Base-by-base conservation (phyloP, 2,797 vertebrate species). In the Aulostomus chinensis region DNA sequence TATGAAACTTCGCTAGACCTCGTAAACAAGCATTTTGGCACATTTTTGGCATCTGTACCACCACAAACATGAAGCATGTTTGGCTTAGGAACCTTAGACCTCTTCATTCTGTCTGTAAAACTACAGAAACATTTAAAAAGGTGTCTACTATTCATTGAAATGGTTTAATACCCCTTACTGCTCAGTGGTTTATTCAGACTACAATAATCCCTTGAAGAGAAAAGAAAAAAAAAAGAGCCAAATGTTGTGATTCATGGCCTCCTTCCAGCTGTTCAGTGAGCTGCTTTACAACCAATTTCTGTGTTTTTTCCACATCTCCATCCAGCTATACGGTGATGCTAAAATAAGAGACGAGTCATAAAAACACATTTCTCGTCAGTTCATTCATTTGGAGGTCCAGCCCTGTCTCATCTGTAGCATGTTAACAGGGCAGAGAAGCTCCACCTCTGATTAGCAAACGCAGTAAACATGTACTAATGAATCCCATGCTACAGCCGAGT, bases 261-360 rank as follows among this genome's bases (percentile, higher is more conserved):
- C 56, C 60, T 32, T 73, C 68, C 70, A 73, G 66, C 25, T 18
- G 22, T 34, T 60, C 51, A 32, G 18, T 13, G 10, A 37, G 28
- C 51, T 13, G 48, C 62, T 58, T 72, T 39, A 36, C 29, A 46
- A 48, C 58, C 57, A 39, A 45, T 47, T 12, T 36, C 63, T 67
- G 53, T 37, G 45, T 58, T 79, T 37, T 85, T 85, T 84, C 76
- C 77, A 78, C 72, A 67, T 70, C 62, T 83, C 52, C 25, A 24
- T 80, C 64, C 73, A 79, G 71, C 74, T 63, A 67, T 73, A 85
- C 58, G 38, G 64, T 71, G 68, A 38, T 36, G 51, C 71, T 83
- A 78, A 78, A 85, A 85, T 86, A 73, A 86, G 73, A 62, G 40
- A 29, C 56, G 71, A 78, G 48, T 76, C 78, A 84, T 72, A 73